Percentiles rank a stretch among this genome's conserved stretches.
Evolutionary conservation across 2,888 invertebrate genomes (phyloP).

Genomic region (Panzeria rudis): DNA sequence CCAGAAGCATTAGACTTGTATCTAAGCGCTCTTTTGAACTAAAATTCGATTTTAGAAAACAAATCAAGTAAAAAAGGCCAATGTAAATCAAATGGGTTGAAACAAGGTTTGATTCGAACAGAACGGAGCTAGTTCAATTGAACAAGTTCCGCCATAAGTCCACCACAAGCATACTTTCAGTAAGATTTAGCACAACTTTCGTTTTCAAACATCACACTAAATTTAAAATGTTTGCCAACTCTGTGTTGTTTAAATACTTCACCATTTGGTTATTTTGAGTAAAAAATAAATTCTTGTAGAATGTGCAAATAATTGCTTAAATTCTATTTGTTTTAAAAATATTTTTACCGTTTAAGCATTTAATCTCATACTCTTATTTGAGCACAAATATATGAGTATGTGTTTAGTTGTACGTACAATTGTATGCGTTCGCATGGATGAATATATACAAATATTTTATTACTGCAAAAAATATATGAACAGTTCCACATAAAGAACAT

Average conservation of each 20-base stretch:
- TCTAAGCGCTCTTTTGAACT: too few relatives aligned
- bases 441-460: conserved; percentile 9
- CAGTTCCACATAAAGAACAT: neutral
- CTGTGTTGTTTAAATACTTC: neutral
- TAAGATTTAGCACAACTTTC: neutral
- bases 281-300: neutral
- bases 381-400: neutral
- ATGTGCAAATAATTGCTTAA: conserved; percentile 30
- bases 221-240: neutral
- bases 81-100: too few relatives aligned
- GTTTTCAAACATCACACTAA: neutral
- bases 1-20: too few relatives aligned
- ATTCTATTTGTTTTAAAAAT: conserved; percentile 21
- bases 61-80: too few relatives aligned
- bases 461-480: neutral
- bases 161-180: neutral
- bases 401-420: neutral
- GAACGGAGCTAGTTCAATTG: too few relatives aligned
- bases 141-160: neutral
- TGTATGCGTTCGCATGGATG: neutral
- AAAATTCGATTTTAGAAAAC: too few relatives aligned
- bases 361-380: conserved; percentile 2
- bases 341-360: conserved; percentile 1
- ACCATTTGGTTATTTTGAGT: neutral
- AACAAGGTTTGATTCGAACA: too few relatives aligned